A percentile compares a stretch with the other conserved stretches of the same genome.
phyloP scores from a whole-genome alignment of 2,888 invertebrate genomes.

The Tetramorium bicarinatum region DNA sequence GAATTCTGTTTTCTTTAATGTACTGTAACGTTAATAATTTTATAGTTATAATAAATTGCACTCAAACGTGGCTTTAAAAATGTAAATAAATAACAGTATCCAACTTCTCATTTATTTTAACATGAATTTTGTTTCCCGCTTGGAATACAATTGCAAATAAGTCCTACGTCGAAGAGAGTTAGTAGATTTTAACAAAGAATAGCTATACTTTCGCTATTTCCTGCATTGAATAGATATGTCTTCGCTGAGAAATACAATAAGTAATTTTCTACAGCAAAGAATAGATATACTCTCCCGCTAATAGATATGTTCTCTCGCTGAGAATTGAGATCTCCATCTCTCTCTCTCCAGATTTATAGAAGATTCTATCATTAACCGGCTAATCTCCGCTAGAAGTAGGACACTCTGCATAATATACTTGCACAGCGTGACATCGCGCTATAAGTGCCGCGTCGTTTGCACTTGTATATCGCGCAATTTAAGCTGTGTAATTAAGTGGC shows the following conservation, averaged over 20 bases:
- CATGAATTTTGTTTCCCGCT: background rate
- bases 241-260: background rate
- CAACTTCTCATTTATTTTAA: background rate
- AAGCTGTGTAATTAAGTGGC: constrained; percentile 9
- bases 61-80: background rate
- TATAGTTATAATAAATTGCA: background rate
- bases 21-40: background rate
- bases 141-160: background rate
- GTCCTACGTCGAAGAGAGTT: background rate
- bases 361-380: background rate
- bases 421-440: background rate
- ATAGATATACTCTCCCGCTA: background rate
- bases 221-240: background rate
- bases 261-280: background rate
- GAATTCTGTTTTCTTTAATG: background rate
- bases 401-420: background rate
- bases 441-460: constrained; percentile 25
- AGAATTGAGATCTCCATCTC: background rate
- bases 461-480: constrained; percentile 13
- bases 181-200: background rate
- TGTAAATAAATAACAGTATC: background rate
- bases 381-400: background rate
- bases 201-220: background rate
- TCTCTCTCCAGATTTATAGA: background rate
- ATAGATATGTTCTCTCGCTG: background rate